These are phyloP conservation scores for Intellagama lesueurii DNA, from an alignment of 2,797 vertebrate species.

Conservation along the genomic window DNA sequence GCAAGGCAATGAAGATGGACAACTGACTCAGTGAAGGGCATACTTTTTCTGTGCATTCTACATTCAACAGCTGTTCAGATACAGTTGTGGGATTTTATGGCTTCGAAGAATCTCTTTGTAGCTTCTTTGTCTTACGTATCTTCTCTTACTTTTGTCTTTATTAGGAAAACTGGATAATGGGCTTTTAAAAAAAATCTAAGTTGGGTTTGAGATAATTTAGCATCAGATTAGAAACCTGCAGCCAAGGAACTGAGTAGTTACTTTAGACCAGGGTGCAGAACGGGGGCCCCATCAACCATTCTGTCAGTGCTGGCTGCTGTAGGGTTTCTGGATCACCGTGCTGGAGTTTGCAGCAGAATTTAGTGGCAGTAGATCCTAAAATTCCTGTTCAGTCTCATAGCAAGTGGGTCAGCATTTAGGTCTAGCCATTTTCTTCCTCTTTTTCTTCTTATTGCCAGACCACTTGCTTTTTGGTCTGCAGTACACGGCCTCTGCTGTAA, in stretches of 20 bases:
- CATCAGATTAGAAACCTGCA: neutral
- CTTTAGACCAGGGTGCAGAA: neutral
- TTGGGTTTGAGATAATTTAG: neutral
- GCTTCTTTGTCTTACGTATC: neutral
- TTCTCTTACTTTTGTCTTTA: neutral
- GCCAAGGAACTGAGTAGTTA: neutral
- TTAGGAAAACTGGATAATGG: neutral
- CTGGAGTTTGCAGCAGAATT: neutral
- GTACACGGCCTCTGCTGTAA: neutral
- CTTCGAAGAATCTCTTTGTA: neutral
- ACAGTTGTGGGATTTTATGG: neutral
- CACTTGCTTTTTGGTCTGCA: neutral
- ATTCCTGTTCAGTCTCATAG: neutral
- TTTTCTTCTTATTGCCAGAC: neutral
- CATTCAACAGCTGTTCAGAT: neutral
- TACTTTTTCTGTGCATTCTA: neutral
- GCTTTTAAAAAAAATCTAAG: neutral
- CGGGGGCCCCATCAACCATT: neutral
- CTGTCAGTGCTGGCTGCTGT: neutral
- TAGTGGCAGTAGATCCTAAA: neutral
- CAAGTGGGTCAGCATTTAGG: neutral
- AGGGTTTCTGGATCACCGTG: neutral
- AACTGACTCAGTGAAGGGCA: neutral
- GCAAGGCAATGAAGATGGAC: neutral
- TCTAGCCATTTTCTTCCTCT: neutral